phyloP scores from a whole-genome alignment of 2,113 vertebrate genomes.

The Apaloderma vittatum region DNA sequence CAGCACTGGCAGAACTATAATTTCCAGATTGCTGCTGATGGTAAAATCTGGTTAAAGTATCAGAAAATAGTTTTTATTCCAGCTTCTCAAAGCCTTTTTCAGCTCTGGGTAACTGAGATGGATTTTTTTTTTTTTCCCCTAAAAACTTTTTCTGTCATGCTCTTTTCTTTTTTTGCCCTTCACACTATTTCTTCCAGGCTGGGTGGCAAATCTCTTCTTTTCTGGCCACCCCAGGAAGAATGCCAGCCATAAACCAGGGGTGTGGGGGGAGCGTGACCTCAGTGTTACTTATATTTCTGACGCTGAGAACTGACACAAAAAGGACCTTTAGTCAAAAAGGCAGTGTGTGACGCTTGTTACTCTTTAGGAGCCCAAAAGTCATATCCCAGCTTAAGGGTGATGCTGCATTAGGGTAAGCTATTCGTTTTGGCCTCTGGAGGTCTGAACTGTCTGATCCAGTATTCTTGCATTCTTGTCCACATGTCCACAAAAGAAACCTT shows the following conservation, averaged over 20 bases:
- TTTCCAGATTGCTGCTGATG: background rate
- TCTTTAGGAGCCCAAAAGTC: background rate
- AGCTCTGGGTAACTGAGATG: background rate
- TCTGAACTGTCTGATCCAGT: background rate
- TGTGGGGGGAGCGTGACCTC: background rate
- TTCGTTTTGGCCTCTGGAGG: background rate
- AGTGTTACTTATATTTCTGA: background rate
- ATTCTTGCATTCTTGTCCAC: background rate
- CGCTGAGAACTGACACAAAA: background rate
- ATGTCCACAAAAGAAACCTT: background rate
- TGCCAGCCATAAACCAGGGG: background rate
- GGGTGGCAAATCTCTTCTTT: background rate
- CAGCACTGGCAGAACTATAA: background rate
- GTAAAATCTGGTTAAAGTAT: background rate
- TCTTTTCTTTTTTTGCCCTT: background rate
- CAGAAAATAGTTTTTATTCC: background rate
- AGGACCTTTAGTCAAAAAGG: background rate
- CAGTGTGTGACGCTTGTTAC: background rate
- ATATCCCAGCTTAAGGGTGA: background rate
- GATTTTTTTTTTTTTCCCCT: background rate
- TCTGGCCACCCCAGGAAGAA: background rate
- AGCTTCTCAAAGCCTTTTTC: background rate
- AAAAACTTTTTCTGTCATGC: background rate
- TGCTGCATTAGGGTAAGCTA: fast-evolving
- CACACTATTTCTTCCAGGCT: background rate